Base-by-base conservation (phyloP, 2,797 vertebrate species). In the Anas acuta region DNA sequence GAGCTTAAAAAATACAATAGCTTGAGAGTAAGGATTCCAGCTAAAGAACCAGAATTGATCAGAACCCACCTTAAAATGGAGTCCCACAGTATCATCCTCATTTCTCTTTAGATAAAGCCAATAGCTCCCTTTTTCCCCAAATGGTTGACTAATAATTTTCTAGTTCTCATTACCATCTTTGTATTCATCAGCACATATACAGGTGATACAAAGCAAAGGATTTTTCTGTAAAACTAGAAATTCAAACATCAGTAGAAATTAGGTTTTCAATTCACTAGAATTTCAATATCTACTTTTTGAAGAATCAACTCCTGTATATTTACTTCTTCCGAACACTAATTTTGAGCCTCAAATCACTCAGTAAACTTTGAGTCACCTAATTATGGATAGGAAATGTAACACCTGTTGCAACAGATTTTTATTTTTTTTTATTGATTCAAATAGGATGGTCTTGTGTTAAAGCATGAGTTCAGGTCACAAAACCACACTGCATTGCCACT, bases 211-310 rank as follows among this genome's bases (percentile, higher is more conserved):
- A 82, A 18, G 58, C 53, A 75, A 90, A 94, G 5, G 28, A 41
- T 23, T 81, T 45, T 92, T 78, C 77, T 74, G 51, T 14, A 87
- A 93, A 90, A 65, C 26, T 56, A 87, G 53, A 90, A 92, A 89
- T 77, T 49, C 43, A 71, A 60, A 65, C 49, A 53, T 62, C 41
- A 39, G 21, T 5, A 89, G 39, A 75, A 90, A 93, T 51, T 7
- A 39, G 16, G 35, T 61, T 84, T 65, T 33, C 9, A 25, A 32
- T 64, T n/a, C 37, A 72, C 51, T 17, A 57, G 23, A 65, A 62
- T 10, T 60, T 65, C 84, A 61, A 47, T 7, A 76, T 19, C 22
- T 62, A 39, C 9, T 69, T 67, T 75, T 16, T 51, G 30, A 71
- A 60, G 41, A 53, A 41, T 20, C 32, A 81, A 17, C 30, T 37